phyloP scores from a whole-genome alignment of 2,888 invertebrate species.

The Cantharis rustica region DNA sequence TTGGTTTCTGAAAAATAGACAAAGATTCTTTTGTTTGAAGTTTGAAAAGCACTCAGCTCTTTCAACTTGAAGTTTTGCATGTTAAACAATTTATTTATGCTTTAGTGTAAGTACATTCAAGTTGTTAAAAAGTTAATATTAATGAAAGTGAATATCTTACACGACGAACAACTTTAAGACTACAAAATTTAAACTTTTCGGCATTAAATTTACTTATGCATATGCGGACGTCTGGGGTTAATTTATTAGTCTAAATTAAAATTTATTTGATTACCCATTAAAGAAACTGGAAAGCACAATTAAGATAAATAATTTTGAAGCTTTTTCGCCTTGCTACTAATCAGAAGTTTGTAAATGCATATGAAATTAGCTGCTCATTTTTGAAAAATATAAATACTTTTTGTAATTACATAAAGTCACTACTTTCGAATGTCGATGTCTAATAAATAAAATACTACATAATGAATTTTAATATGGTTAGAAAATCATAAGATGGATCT shows the following conservation, averaged over 20 bases:
- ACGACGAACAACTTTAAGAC: background rate
- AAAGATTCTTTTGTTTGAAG: conserved; percentile 9
- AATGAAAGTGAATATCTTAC: background rate
- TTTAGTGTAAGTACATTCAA: background rate
- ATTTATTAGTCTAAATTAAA: background rate
- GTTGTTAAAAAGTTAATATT: background rate
- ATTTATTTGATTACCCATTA: too few species aligned
- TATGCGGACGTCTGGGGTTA: background rate
- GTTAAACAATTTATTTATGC: background rate
- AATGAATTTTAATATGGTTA: background rate
- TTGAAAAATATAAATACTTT: too few species aligned
- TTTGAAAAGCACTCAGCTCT: conserved; percentile 7
- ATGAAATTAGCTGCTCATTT: too few species aligned
- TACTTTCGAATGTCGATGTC: too few species aligned
- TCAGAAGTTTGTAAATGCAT: too few species aligned
- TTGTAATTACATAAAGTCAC: too few species aligned
- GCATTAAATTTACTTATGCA: background rate
- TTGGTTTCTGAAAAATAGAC: conserved; percentile 9
- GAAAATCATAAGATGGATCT: background rate
- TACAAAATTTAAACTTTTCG: background rate
- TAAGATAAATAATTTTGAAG: background rate
- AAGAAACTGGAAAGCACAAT: background rate
- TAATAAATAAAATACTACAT: too few species aligned
- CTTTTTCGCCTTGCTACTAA: too few species aligned
- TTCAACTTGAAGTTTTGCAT: conserved; percentile 1